Evolutionary conservation across 2,888 invertebrate species (phyloP), one percentile per base, ranked within the genome.

Genomic region (Drosophila picticornis): DNA sequence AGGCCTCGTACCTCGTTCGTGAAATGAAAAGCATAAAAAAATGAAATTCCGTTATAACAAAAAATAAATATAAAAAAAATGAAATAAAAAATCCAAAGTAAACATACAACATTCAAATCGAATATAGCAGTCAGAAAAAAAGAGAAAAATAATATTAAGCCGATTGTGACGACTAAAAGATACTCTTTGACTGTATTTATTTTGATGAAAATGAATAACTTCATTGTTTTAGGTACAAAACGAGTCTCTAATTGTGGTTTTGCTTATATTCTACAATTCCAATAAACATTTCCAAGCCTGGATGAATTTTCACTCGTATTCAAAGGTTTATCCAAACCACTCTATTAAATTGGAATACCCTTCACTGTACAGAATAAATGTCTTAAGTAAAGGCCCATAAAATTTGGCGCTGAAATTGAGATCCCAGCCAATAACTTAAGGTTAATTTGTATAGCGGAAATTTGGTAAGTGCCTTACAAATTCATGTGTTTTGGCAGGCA

Each of bases 1-100:
- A 88, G 77, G 62, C 53, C 57, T 25, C 53, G 43, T 22, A 48
- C 22, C 22, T 46, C 19, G 56, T 46, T 40, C 38, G 29, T 51
- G 51, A 57, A 46, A 73, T 52, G 64, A 65, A 61, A 59, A 48
- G 40, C 65, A 72, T 70, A 72, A 80, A 75, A 84, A 75, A 61
- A 66, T 66, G 29, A 72, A 51, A 61, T 67, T 59, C 63, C 52
- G 52, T 53, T 74, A 65, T 56, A 67, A 48, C 43, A 64, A 25
- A 46, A 46, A 16, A 16, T 13, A 16, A 2, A 50, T 9, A 50
- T 22, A 22, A 6, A 16, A 22, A 38, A 22, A 43, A 34, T 4
- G 22, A 0, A 29, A 34, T 4, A 29, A 0, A 29, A 38, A 11
- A 34, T 36, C 34, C 19, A 10, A 36, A 38, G 31, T 46, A 50